Evolutionary conservation across 2,797 vertebrate species (phyloP).

Genomic region (Typhlichthys eigenmanni): DNA sequence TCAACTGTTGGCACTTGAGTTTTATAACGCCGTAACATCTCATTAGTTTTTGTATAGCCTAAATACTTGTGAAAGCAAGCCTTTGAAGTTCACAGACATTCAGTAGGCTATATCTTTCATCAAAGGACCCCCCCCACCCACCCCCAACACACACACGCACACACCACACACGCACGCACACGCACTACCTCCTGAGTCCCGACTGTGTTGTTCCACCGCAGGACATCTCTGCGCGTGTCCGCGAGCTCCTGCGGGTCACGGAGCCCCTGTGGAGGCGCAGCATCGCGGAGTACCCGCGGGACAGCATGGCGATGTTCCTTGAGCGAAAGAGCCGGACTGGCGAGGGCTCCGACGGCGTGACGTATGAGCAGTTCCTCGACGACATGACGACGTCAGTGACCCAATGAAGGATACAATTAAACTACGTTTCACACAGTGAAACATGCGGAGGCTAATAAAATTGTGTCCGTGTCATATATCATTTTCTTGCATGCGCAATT

Average conservation of each 20-base stretch:
- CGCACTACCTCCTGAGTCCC: conserved; percentile 10
- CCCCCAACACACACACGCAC: too few relatives aligned
- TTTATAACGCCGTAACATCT: too few relatives aligned
- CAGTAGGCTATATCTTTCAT: conserved; percentile 24
- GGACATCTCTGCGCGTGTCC: conserved; percentile 80
- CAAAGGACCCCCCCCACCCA: conserved; percentile 24
- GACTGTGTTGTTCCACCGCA: conserved; percentile 65
- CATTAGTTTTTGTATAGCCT: too few relatives aligned
- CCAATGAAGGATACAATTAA: neutral
- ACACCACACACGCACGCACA: too few relatives aligned
- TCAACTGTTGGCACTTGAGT: too few relatives aligned
- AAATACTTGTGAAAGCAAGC: too few relatives aligned
- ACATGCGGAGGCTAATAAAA: too few relatives aligned
- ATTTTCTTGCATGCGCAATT: too few relatives aligned
- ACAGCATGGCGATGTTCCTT: conserved; percentile 81
- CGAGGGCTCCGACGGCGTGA: conserved; percentile 74
- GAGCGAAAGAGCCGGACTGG: conserved; percentile 84
- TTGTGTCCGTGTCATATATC: too few relatives aligned
- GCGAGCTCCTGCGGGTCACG: conserved; percentile 79
- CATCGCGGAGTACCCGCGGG: conserved; percentile 81
- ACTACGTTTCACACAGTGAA: too few relatives aligned
- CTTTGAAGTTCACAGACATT: neutral
- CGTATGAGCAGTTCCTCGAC: conserved; percentile 71
- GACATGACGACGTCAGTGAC: conserved; percentile 1
- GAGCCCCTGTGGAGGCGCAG: conserved; percentile 80